phyloP scores from a whole-genome alignment of 2,797 vertebrate genomes.

The Eidolon dupreanum region DNA sequence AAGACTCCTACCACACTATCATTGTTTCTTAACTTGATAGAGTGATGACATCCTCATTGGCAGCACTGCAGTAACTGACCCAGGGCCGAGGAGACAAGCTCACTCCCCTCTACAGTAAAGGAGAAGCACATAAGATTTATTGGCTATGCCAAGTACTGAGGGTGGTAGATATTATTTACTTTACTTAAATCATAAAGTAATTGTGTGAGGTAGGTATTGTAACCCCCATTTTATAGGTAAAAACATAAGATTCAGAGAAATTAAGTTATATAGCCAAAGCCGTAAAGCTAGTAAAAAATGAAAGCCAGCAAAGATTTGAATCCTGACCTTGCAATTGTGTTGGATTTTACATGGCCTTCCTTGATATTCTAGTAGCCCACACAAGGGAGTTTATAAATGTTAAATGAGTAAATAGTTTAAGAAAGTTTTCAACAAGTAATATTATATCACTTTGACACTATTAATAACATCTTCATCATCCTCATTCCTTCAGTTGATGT shows the following conservation, averaged over 20 bases:
- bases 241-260: background rate
- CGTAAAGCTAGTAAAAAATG: background rate
- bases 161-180: background rate
- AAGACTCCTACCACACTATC: background rate
- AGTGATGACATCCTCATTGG: background rate
- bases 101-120: background rate
- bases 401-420: conserved; percentile 43
- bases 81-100: background rate
- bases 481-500: background rate
- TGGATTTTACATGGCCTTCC: background rate
- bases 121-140: background rate
- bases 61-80: background rate
- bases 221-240: background rate
- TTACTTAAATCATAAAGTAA: background rate
- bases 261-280: background rate
- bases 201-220: background rate
- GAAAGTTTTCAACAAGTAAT: conserved; percentile 25
- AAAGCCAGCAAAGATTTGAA: background rate
- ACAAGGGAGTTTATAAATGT: background rate
- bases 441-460: background rate
- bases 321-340: background rate
- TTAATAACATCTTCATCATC: background rate
- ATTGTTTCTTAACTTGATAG: background rate
- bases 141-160: background rate
- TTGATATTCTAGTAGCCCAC: background rate